These are phyloP conservation scores for Laterallus jamaicensis DNA, from an alignment of 2,113 vertebrate genomes.

Conservation along the genomic window DNA sequence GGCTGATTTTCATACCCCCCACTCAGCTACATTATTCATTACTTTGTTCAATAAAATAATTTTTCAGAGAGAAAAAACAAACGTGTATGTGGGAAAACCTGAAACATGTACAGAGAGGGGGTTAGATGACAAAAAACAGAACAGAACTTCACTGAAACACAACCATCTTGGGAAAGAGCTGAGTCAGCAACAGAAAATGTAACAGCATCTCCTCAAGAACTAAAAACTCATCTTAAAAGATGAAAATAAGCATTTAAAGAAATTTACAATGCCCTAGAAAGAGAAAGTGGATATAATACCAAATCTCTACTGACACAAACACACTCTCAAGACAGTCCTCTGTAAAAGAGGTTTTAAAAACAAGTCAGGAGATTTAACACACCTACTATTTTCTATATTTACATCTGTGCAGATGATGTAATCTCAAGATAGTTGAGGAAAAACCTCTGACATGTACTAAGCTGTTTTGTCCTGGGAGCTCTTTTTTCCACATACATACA, in stretches of 20 bases:
- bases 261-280: not conserved
- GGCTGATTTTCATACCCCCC: not conserved
- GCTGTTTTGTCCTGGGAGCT: not conserved
- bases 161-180: not conserved
- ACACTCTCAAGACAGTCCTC: not conserved
- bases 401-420: slow-evolving; percentile 24
- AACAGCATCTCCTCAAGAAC: not conserved
- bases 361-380: not conserved
- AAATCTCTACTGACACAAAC: not conserved
- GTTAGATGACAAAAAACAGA: not conserved
- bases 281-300: not conserved
- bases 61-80: not conserved
- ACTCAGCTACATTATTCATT: not conserved
- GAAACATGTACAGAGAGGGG: rapidly evolving
- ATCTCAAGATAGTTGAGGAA: slow-evolving; percentile 17
- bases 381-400: slow-evolving; percentile 56
- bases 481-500: not conserved
- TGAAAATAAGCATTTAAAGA: not conserved
- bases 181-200: not conserved
- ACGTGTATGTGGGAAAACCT: not conserved
- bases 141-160: not conserved
- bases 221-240: not conserved
- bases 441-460: not conserved
- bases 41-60: not conserved
- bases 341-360: not conserved